phyloP scores from a whole-genome alignment of 2,888 invertebrate species.

The Emmelina monodactyla region DNA sequence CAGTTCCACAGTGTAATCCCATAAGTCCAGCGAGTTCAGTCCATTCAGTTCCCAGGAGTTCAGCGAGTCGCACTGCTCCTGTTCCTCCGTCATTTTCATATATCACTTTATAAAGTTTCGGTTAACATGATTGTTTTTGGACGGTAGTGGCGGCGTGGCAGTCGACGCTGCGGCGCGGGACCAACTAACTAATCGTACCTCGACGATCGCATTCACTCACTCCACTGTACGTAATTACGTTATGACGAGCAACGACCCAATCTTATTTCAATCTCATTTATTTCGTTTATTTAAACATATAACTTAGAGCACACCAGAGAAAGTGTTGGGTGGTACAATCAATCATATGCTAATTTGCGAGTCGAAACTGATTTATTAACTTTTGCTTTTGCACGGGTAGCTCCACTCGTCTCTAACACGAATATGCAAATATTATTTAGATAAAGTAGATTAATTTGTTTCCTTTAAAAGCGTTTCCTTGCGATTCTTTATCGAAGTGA shows the following conservation, averaged over 20 bases:
- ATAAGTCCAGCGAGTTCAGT: constrained; percentile 78
- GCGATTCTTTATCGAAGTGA: no score
- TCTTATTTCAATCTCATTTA: constrained; percentile 51
- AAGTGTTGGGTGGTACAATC: constrained; percentile 25
- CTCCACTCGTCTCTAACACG: no score
- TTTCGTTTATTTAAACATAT: constrained; percentile 41
- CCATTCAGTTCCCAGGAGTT: constrained; percentile 64
- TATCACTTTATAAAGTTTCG: constrained; percentile 11
- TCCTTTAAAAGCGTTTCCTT: no score
- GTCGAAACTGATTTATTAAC: no score
- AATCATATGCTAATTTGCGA: no score
- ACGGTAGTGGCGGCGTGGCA: not conserved
- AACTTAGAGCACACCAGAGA: constrained; percentile 40
- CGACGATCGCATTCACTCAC: constrained; percentile 18
- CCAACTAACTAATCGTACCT: constrained; percentile 25
- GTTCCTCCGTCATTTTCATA: constrained; percentile 54
- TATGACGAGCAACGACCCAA: constrained; percentile 35
- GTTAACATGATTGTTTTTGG: not conserved
- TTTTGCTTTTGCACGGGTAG: no score
- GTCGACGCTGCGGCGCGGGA: constrained; percentile 24
- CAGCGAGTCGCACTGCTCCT: constrained; percentile 49
- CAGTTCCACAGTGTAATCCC: constrained; percentile 86
- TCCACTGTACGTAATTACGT: constrained; percentile 33
- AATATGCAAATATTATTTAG: no score
- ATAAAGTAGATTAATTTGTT: no score